phyloP scores from a whole-genome alignment of 2,797 vertebrate genomes.

The Zalophus californianus region DNA sequence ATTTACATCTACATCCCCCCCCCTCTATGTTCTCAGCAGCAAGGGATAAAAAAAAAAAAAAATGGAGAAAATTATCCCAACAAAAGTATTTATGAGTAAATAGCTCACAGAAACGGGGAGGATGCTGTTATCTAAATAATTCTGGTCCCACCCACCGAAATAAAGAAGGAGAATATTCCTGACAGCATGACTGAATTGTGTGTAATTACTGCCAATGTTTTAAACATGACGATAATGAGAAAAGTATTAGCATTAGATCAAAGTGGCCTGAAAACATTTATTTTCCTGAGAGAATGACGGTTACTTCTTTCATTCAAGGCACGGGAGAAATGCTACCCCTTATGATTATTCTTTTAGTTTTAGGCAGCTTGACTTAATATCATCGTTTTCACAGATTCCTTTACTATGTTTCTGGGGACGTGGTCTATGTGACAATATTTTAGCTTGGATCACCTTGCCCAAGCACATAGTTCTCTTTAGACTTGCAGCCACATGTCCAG shows the following conservation, averaged over 20 bases:
- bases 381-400: background rate
- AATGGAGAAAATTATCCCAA: constrained; percentile 74
- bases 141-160: constrained; percentile 55
- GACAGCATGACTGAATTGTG: constrained; percentile 64
- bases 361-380: constrained; percentile 64
- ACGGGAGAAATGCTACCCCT: background rate
- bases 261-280: constrained; percentile 56
- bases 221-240: constrained; percentile 75
- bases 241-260: constrained; percentile 74
- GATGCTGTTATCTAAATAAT: constrained; percentile 63
- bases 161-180: constrained; percentile 61
- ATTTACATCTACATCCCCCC: constrained; percentile 52
- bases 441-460: constrained; percentile 50
- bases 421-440: background rate
- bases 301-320: constrained; percentile 21
- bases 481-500: constrained; percentile 68
- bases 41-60: constrained; percentile 60
- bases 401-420: background rate
- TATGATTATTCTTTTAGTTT: background rate
- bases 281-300: constrained; percentile 37
- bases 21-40: constrained; percentile 69
- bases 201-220: constrained; percentile 74
- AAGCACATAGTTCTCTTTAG: constrained; percentile 15
- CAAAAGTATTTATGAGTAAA: constrained; percentile 80
- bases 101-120: constrained; percentile 71